These are phyloP conservation scores for Andricus curvator DNA, from an alignment of 2,888 invertebrate genomes.

Conservation along the genomic window DNA sequence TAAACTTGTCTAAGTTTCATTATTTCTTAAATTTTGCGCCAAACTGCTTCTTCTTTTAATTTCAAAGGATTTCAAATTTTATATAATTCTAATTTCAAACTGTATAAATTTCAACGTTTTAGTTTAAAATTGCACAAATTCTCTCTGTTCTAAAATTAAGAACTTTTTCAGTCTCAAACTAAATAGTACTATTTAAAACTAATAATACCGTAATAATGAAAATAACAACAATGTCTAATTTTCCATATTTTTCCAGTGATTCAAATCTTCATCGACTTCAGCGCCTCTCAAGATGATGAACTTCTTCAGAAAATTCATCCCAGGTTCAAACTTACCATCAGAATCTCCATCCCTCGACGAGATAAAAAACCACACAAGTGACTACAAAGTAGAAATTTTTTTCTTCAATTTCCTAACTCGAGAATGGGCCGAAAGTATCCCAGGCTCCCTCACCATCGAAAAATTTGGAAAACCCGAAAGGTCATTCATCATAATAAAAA, in stretches of 20 bases:
- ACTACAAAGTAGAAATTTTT: not conserved
- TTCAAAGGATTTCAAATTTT: too few relatives aligned
- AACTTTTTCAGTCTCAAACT: not conserved
- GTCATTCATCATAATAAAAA: slow-evolving; percentile 2
- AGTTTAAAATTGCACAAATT: not conserved
- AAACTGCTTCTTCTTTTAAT: too few relatives aligned
- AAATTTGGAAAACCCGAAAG: not conserved
- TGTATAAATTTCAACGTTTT: too few relatives aligned
- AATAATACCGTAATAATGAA: not conserved
- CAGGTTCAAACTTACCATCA: not conserved
- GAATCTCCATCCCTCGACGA: not conserved
- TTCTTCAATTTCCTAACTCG: not conserved
- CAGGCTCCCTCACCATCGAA: slow-evolving; percentile 1
- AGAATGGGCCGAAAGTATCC: slow-evolving; percentile 9
- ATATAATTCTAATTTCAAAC: too few relatives aligned
- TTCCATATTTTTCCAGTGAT: slow-evolving; percentile 4
- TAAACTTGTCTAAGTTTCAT: too few relatives aligned
- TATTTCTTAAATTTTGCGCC: too few relatives aligned
- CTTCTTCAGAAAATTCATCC: slow-evolving; percentile 16
- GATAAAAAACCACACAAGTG: not conserved
- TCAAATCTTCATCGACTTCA: not conserved
- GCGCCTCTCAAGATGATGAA: not conserved
- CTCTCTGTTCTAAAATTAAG: not conserved
- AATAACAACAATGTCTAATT: too few relatives aligned
- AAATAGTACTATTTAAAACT: not conserved